A percentile compares a stretch with the other conserved stretches of the same genome.
Evolutionary conservation across 2,797 vertebrate species (phyloP).

Genomic region (Schizopygopsis pylzovi): DNA sequence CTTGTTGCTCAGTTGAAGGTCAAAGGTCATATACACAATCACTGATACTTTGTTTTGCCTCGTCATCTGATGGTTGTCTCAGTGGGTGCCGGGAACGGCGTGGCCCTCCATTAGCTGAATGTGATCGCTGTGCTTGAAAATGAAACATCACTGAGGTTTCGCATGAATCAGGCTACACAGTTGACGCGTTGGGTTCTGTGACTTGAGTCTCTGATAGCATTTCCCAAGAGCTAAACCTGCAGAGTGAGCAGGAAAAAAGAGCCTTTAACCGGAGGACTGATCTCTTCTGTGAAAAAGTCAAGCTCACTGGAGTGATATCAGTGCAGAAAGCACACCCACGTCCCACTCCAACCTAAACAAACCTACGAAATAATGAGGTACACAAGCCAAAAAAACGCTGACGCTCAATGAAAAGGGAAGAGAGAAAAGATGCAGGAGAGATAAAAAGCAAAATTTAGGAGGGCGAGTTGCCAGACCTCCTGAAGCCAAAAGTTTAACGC

Average conservation of each 20-base stretch:
- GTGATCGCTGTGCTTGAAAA: constrained; percentile 25
- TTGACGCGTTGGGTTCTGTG: neutral
- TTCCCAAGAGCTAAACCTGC: constrained; percentile 39
- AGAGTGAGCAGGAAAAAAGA: constrained; percentile 18
- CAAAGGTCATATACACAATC: constrained; percentile 16
- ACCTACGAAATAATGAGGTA: constrained; percentile 62
- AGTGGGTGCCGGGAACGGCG: constrained; percentile 30
- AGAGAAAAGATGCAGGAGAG: constrained; percentile 39
- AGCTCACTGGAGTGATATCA: constrained; percentile 56
- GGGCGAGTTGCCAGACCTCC: neutral
- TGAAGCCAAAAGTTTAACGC: constrained; percentile 32
- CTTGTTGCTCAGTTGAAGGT: neutral
- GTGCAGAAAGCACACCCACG: constrained; percentile 47
- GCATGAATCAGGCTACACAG: constrained; percentile 44
- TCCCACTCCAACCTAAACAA: constrained; percentile 68
- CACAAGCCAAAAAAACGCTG: neutral
- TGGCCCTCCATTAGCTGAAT: constrained; percentile 53
- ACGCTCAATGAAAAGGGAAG: constrained; percentile 12
- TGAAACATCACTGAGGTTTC: constrained; percentile 29
- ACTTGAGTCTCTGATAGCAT: constrained; percentile 34
- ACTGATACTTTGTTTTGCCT: constrained; percentile 37
- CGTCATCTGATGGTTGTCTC: neutral
- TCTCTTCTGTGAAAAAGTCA: constrained; percentile 42
- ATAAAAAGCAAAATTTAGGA: constrained; percentile 29
- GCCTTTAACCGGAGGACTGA: constrained; percentile 32